phyloP scores from a whole-genome alignment of 2,113 vertebrate species.

The Propithecus coquereli region DNA sequence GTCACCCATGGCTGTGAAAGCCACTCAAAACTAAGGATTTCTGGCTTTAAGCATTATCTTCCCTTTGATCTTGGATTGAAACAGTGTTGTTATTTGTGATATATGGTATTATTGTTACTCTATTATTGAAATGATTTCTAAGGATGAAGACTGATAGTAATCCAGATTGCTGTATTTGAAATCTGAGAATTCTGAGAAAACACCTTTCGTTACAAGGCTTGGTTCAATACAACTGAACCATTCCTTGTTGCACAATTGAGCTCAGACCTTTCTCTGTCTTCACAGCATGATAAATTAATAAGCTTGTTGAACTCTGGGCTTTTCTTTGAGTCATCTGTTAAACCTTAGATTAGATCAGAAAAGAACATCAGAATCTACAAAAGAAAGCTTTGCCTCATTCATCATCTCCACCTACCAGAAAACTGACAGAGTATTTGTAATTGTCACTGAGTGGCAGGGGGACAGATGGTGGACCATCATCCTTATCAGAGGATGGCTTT shows the following conservation, averaged over 20 bases:
- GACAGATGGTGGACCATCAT: conserved; percentile 46
- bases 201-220: neutral
- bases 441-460: conserved; percentile 15
- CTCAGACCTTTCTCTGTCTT: conserved; percentile 21
- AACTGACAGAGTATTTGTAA: conserved; percentile 18
- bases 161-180: conserved; percentile 50
- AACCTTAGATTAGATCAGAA: conserved; percentile 65
- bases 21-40: conserved; percentile 29
- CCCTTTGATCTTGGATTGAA: conserved; percentile 56
- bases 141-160: conserved; percentile 52
- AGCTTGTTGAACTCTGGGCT: conserved; percentile 69
- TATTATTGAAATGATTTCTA: conserved; percentile 49
- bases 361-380: conserved; percentile 32
- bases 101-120: conserved; percentile 52
- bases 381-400: conserved; percentile 50
- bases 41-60: conserved; percentile 20
- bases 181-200: conserved; percentile 74
- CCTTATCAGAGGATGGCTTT: conserved; percentile 49
- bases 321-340: conserved; percentile 54
- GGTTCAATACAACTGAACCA: neutral
- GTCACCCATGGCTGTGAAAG: neutral
- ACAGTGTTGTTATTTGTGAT: conserved; percentile 42
- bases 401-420: conserved; percentile 30
- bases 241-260: neutral
- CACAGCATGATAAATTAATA: conserved; percentile 51